Conservation (phyloP, 2,113 vertebrate species). For the Cyprinodon tularosa region DNA sequence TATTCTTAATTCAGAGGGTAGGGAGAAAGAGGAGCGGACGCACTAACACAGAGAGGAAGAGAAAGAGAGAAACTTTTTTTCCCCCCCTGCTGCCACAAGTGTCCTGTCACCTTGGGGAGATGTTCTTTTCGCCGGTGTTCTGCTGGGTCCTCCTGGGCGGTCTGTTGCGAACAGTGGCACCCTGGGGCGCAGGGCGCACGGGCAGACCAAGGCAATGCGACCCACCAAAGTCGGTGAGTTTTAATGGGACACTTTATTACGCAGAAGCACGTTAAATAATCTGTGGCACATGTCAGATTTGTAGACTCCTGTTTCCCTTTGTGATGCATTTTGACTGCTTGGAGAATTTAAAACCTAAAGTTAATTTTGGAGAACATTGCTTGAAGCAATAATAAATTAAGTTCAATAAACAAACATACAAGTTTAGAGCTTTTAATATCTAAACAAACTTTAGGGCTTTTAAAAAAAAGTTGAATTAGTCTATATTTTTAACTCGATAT, state of each 20-base stretch:
- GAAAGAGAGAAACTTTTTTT: not conserved
- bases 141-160: slow-evolving; percentile 78
- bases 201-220: slow-evolving; percentile 80
- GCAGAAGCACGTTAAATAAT: not conserved
- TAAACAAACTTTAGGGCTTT: not conserved
- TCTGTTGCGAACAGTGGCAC: slow-evolving; percentile 75
- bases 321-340: not conserved
- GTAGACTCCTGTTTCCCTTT: not conserved
- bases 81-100: slow-evolving; percentile 25
- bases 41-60: not conserved
- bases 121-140: slow-evolving; percentile 72
- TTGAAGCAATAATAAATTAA: not conserved
- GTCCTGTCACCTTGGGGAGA: slow-evolving; percentile 66
- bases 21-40: slow-evolving; percentile 7
- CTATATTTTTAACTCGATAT: no score
- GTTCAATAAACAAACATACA: not conserved
- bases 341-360: not conserved
- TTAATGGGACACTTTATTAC: not conserved
- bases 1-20: slow-evolving; percentile 5
- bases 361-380: not conserved
- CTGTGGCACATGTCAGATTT: not conserved
- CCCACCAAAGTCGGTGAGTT: slow-evolving; percentile 81
- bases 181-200: slow-evolving; percentile 68
- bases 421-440: not conserved
- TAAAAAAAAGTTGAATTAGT: no score